phyloP scores from a whole-genome alignment of 2,888 invertebrate genomes.

The Bellardia bayeri region DNA sequence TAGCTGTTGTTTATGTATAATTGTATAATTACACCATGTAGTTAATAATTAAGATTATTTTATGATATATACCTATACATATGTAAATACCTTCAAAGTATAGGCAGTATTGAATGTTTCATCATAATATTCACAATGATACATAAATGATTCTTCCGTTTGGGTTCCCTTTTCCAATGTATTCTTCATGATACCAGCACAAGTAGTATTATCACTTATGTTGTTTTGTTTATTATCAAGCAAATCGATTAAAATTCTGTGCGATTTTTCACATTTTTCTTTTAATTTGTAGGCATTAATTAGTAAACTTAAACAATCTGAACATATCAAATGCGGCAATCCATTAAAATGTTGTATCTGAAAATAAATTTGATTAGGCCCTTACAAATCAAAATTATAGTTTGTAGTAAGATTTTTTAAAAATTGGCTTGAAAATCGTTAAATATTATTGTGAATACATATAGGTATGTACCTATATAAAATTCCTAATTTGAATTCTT shows the following conservation, averaged over 20 bases:
- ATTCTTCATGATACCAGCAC: neutral
- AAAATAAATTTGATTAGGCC: neutral
- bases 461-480: no score
- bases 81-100: neutral
- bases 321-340: neutral
- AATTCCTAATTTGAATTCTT: no score
- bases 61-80: neutral
- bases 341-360: neutral
- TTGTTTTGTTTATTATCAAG: neutral
- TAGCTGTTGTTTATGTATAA: no score
- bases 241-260: neutral
- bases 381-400: no score
- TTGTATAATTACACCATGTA: neutral
- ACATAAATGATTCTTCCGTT: neutral
- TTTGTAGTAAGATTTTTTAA: no score
- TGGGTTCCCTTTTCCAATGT: neutral
- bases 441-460: no score
- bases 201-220: neutral
- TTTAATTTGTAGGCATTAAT: neutral
- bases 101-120: neutral
- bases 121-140: neutral
- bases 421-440: no score
- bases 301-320: neutral
- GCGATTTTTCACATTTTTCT: neutral
- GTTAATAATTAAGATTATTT: no score